A percentile compares a stretch with the other conserved stretches of the same genome.
These are phyloP conservation scores for Macaria notata DNA, from an alignment of 2,888 invertebrate genomes.

Conservation along the genomic window DNA sequence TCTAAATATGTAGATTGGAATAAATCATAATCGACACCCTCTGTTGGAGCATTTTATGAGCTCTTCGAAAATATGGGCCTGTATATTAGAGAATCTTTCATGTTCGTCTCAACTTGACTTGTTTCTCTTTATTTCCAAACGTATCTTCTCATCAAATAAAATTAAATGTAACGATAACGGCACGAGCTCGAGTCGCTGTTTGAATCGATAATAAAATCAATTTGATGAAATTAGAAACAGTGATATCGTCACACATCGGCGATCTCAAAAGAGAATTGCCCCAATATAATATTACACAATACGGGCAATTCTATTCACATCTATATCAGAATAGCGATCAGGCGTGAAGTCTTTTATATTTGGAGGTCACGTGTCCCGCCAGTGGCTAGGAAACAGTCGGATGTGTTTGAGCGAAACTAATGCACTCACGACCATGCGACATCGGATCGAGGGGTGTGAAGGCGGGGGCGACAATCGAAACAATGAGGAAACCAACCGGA, in stretches of 20 bases:
- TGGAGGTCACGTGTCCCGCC: conserved; percentile 72
- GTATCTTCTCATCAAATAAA: conserved; percentile 6
- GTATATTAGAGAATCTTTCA: too few relatives aligned
- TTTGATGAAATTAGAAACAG: conserved; percentile 34
- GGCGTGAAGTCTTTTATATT: conserved; percentile 79
- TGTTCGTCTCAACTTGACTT: neutral
- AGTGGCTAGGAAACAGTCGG: conserved; percentile 74
- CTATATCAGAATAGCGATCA: conserved; percentile 67
- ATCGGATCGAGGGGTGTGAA: conserved; percentile 43
- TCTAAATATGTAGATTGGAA: conserved; percentile 52
- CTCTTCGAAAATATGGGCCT: neutral
- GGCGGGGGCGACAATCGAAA: conserved; percentile 46
- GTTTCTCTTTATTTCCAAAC: neutral
- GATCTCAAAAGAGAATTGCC: conserved; percentile 40
- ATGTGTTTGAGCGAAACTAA: conserved; percentile 78
- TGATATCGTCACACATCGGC: conserved; percentile 40
- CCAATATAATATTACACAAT: conserved; percentile 70
- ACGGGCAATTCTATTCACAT: conserved; percentile 78
- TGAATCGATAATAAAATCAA: conserved; percentile 24
- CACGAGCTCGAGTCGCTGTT: neutral
- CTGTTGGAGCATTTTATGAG: conserved; percentile 16
- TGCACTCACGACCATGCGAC: conserved; percentile 77
- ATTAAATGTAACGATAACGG: conserved; percentile 14
- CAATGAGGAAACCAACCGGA: conserved; percentile 46
- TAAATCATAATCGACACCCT: conserved; percentile 41